A percentile compares a stretch with the other conserved stretches of the same genome.
These are phyloP conservation scores for Lagodon rhomboides DNA, from an alignment of 2,797 vertebrate genomes.

Conservation along the genomic window DNA sequence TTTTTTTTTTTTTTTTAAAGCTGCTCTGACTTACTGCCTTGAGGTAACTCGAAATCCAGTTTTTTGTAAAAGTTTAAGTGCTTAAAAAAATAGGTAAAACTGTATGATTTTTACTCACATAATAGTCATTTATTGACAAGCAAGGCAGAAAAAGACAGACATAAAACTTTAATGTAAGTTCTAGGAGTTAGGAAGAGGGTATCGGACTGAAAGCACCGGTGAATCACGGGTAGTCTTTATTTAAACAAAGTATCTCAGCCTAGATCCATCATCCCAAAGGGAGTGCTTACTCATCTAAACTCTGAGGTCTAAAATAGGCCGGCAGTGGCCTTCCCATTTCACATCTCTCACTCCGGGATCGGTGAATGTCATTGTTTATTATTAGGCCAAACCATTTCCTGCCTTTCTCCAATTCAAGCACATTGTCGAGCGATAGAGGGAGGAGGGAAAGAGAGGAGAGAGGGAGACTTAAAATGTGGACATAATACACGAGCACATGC, in stretches of 20 bases:
- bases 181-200: constrained; percentile 2
- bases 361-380: constrained; percentile 83
- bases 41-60: constrained; percentile 24
- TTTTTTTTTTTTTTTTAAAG: not conserved
- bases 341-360: constrained; percentile 68
- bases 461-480: constrained; percentile 51
- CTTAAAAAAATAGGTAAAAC: constrained; percentile 3
- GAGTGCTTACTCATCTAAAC: constrained; percentile 76
- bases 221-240: constrained; percentile 58
- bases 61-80: not conserved
- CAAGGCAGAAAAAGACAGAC: constrained; percentile 14
- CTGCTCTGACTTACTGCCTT: not conserved
- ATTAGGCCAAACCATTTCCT: constrained; percentile 84
- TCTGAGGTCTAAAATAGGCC: constrained; percentile 75
- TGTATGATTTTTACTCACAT: not conserved
- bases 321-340: constrained; percentile 67
- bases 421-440: constrained; percentile 55
- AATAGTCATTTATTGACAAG: constrained; percentile 19
- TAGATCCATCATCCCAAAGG: constrained; percentile 65
- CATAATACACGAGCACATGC: constrained; percentile 68
- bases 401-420: constrained; percentile 77
- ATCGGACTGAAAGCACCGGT: constrained; percentile 25
- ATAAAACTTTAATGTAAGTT: constrained; percentile 11
- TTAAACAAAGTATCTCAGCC: constrained; percentile 59
- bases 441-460: constrained; percentile 33